phyloP scores from a whole-genome alignment of 2,888 invertebrate species.

The Lasioglossum zephyrum region DNA sequence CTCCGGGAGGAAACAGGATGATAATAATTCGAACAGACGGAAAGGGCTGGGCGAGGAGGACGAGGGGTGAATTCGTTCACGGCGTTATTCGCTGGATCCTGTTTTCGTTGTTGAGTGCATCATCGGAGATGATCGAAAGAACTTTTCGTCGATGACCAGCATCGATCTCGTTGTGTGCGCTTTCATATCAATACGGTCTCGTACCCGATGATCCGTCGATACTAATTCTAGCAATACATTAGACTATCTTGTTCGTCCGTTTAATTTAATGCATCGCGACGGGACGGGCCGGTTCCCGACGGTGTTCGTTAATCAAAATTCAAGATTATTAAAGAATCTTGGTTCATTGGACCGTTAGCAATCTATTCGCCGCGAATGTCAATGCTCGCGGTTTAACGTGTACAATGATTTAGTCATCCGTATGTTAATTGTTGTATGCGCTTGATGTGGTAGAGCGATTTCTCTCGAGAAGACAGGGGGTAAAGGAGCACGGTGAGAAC shows the following conservation, averaged over 20 bases:
- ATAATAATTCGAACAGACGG: neutral
- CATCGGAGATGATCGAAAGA: conserved; percentile 35
- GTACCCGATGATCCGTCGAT: conserved; percentile 54
- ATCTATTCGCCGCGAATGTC: conserved; percentile 45
- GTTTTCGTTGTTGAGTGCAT: conserved; percentile 46
- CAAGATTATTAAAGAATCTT: conserved; percentile 59
- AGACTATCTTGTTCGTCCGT: conserved; percentile 50
- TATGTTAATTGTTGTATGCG: conserved; percentile 61
- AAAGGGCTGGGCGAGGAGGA: neutral
- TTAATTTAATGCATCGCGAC: conserved; percentile 38
- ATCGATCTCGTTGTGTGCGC: conserved; percentile 41
- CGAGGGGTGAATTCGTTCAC: neutral
- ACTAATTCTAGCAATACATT: conserved; percentile 64
- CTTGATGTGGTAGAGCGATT: conserved; percentile 48
- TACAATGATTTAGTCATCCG: conserved; percentile 67
- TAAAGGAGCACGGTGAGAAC: conserved; percentile 4
- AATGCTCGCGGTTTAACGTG: conserved; percentile 53
- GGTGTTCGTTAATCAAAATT: conserved; percentile 61
- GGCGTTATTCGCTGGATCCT: conserved; percentile 39
- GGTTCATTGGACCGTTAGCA: conserved; percentile 45
- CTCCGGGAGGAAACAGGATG: conserved; percentile 12
- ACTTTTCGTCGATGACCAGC: conserved; percentile 15
- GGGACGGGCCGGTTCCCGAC: neutral
- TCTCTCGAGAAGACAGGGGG: conserved; percentile 10
- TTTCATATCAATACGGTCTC: conserved; percentile 61